phyloP scores from a whole-genome alignment of 1,140 invertebrate species.

The Hyphantria cunea region DNA sequence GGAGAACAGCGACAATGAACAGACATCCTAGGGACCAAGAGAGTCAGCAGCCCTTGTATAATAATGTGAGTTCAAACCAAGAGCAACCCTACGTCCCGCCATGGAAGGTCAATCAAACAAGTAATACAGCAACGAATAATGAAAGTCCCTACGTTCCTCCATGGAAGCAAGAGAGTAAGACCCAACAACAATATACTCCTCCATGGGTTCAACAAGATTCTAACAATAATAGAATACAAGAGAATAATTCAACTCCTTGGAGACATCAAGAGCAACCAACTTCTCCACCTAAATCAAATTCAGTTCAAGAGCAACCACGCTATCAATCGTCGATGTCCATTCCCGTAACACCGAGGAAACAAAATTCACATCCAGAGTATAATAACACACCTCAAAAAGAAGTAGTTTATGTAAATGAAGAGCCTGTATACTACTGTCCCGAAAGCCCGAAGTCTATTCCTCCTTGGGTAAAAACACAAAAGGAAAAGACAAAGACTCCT shows the following conservation, averaged over 20 bases:
- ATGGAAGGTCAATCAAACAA: constrained; percentile 66
- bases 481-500: constrained; percentile 76
- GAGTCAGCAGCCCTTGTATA: constrained; percentile 47
- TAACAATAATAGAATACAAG: constrained; percentile 56
- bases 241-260: constrained; percentile 50
- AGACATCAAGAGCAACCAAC: constrained; percentile 47
- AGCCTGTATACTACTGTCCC: constrained; percentile 69
- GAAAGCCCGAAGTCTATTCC: constrained; percentile 75
- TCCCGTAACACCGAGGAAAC: constrained; percentile 71
- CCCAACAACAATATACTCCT: constrained; percentile 58
- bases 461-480: constrained; percentile 76
- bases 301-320: constrained; percentile 56
- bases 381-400: constrained; percentile 65
- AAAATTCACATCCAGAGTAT: constrained; percentile 57
- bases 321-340: constrained; percentile 79
- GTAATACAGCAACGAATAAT: constrained; percentile 40
- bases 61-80: constrained; percentile 48
- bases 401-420: constrained; percentile 67
- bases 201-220: constrained; percentile 61
- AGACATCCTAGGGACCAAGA: constrained; percentile 54
- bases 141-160: constrained; percentile 49
- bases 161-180: constrained; percentile 59
- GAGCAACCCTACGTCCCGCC: constrained; percentile 56
- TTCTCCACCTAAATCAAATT: constrained; percentile 40
- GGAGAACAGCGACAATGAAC: constrained; percentile 71